Conservation (phyloP, 2,797 vertebrate genomes). For the Acanthis flammea region DNA sequence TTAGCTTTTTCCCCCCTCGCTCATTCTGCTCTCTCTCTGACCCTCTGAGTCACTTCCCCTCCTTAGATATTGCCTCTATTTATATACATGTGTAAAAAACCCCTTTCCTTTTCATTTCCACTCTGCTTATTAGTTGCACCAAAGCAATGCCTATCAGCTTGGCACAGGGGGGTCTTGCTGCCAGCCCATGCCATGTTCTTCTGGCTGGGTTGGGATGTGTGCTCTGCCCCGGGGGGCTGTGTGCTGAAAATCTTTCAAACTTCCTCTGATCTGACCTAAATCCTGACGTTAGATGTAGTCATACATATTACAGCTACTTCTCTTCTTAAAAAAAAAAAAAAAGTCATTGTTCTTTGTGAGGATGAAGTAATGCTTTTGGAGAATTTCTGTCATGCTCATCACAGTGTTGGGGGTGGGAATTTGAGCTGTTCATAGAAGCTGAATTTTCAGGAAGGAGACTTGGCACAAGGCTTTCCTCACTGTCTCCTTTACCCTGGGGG, state of each 20-base stretch:
- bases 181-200: neutral
- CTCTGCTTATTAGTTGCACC: neutral
- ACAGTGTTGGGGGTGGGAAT: neutral
- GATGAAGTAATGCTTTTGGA: slow-evolving; percentile 16
- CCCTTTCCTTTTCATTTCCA: slow-evolving; percentile 25
- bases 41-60: slow-evolving; percentile 59
- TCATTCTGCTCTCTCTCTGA: slow-evolving; percentile 18
- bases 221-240: neutral
- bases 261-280: neutral
- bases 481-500: neutral
- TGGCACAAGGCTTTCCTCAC: neutral
- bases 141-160: neutral
- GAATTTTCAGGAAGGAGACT: neutral
- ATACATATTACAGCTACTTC: neutral
- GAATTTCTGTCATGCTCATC: neutral
- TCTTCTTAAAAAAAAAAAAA: neutral
- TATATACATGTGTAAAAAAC: neutral
- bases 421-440: neutral
- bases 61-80: slow-evolving; percentile 44
- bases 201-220: neutral
- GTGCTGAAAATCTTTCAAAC: neutral
- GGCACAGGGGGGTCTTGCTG: neutral
- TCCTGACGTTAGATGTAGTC: neutral
- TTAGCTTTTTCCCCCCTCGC: neutral
- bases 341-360: neutral